A percentile compares a stretch with the other conserved stretches of the same genome.
phyloP scores from a whole-genome alignment of 2,888 invertebrate genomes.

The Microchrysa polita region DNA sequence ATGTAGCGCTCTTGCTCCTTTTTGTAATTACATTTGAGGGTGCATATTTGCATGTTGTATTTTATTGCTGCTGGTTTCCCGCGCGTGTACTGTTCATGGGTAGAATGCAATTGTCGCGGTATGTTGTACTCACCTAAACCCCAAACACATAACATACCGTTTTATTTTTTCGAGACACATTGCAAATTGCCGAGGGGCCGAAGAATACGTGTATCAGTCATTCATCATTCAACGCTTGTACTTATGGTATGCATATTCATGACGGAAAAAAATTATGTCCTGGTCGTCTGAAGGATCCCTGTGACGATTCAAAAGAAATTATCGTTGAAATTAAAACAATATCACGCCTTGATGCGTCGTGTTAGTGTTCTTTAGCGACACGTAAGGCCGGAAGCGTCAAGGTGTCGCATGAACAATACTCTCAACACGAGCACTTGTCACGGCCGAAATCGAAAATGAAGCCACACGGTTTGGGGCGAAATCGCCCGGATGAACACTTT shows the following conservation, averaged over 20 bases:
- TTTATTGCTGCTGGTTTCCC: no score
- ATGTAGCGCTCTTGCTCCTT: not conserved
- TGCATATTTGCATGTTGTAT: no score
- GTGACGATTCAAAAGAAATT: constrained; percentile 46
- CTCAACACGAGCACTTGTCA: constrained; percentile 17
- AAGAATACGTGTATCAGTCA: not conserved
- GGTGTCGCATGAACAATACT: constrained; percentile 32
- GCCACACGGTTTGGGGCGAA: no score
- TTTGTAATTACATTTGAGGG: not conserved
- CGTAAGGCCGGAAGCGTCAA: constrained; percentile 46
- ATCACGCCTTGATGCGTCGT: constrained; percentile 38
- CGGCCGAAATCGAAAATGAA: not conserved
- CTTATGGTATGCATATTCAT: not conserved
- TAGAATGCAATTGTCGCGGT: not conserved
- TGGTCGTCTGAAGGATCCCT: not conserved
- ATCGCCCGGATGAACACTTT: constrained; percentile 24
- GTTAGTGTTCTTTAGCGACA: constrained; percentile 6
- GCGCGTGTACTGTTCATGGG: no score
- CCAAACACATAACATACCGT: not conserved
- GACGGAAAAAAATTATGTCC: constrained; percentile 13
- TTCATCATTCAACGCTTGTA: not conserved
- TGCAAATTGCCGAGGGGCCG: not conserved
- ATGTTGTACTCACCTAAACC: not conserved
- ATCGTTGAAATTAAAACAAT: constrained; percentile 49
- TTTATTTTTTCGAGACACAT: not conserved